Base-by-base conservation (phyloP, 2,888 invertebrate species). In the Brachypalpus laphriformis region DNA sequence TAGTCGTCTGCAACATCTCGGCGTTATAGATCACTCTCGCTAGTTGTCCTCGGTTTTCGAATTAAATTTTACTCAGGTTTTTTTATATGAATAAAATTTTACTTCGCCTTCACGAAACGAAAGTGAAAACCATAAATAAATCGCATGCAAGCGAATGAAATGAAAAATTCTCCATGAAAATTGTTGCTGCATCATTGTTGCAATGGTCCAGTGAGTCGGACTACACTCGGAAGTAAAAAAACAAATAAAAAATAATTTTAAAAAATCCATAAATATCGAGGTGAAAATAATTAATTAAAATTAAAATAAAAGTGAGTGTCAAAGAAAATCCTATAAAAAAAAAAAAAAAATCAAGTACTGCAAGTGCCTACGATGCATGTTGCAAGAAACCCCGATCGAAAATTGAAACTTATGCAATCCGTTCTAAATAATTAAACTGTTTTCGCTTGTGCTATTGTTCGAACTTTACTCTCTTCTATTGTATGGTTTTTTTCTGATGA, bases 141-240 rank as follows among this genome's bases (percentile, higher is more conserved):
- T 20, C 47, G 25, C 31, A 65, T 56, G 45, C 20, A 40, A 56
- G 47, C 56, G n/a, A 72, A 66, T 66, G 47, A 49, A 59, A 70
- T 63, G 61, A 61, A 61, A 71, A 54, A 61, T 40, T 54, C 18
- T 37, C 37, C 7, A 40, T 47, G 20, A 37, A 18, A 25, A 11
- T 40, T 65, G 83, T 75, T 83, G 78, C 83, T 74, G 83, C 83
- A 80, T 74, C 83, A 78, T 70, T 83, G 83, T 83, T 78, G 78
- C 83, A 34, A 63, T 14, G 61, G 22, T 65, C 68, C 16, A 47
- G 31, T 82, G 56, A 57, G 28, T 31, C 14, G 0, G 8, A 25
- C 6, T 51, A 2, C 16, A 51, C 51, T 14, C 6, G 1, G n/a
- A n/a, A n/a, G n/a, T n/a, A n/a, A n/a, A n/a, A n/a, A 31, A 14